phyloP scores from a whole-genome alignment of 2,888 invertebrate genomes.

The Meta bourneti region DNA sequence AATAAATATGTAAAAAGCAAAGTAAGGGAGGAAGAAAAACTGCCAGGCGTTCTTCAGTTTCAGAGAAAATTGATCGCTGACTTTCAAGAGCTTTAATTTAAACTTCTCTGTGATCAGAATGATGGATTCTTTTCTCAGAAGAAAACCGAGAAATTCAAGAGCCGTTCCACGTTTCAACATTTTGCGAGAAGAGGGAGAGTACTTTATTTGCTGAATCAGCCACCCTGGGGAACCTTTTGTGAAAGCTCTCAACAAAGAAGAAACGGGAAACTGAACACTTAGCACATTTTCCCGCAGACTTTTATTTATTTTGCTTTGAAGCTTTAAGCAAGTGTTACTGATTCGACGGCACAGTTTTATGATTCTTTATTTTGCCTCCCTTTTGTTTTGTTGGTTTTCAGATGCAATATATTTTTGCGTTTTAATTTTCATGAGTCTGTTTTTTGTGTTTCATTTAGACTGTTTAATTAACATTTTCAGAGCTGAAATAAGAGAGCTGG shows the following conservation, averaged over 20 bases:
- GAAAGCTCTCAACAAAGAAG: conserved; percentile 25
- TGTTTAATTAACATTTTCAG: not conserved
- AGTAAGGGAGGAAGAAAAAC: not conserved
- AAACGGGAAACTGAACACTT: conserved; percentile 60
- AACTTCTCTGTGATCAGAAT: conserved; percentile 44
- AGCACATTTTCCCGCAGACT: conserved; percentile 51
- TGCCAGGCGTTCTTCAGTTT: not conserved
- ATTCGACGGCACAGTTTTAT: conserved; percentile 33
- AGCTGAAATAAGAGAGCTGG: not conserved
- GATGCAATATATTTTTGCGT: conserved; percentile 6
- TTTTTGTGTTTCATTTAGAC: not conserved
- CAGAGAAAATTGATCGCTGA: conserved; percentile 7
- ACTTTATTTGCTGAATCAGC: conserved; percentile 67
- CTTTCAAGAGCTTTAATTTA: conserved; percentile 28
- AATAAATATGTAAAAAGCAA: conserved; percentile 5
- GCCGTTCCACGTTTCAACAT: conserved; percentile 8
- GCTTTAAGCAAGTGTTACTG: conserved; percentile 52
- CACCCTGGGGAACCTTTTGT: conserved; percentile 29
- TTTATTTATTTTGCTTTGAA: conserved; percentile 52
- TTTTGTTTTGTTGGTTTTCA: not conserved
- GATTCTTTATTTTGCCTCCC: conserved; percentile 9
- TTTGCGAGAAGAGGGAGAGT: not conserved
- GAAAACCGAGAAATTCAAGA: conserved; percentile 33
- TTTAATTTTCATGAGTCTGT: not conserved
- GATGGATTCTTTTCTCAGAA: conserved; percentile 34